These are phyloP conservation scores for Chaetophractus vellerosus DNA, from an alignment of 2,797 vertebrate genomes.

Conservation along the genomic window DNA sequence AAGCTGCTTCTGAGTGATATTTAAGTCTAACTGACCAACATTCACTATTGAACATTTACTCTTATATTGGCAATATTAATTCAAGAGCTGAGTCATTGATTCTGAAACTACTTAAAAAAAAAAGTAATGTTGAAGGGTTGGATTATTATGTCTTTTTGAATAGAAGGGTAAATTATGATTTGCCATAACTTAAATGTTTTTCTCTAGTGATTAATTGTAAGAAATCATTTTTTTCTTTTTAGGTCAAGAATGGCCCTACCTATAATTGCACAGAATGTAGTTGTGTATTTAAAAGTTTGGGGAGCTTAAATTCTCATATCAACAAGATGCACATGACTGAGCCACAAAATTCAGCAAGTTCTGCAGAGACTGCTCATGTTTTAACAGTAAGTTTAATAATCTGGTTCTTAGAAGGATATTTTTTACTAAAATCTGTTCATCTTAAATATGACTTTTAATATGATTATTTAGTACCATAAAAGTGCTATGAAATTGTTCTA, in stretches of 20 bases:
- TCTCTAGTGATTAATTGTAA: constrained; percentile 17
- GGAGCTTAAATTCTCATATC: constrained; percentile 98
- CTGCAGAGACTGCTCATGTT: constrained; percentile 87
- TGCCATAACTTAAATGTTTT: constrained; percentile 37
- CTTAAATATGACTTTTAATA: not conserved
- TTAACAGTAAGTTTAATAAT: constrained; percentile 85
- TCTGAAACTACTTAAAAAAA: not conserved
- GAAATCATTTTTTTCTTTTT: not conserved
- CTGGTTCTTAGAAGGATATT: not conserved
- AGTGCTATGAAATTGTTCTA: not conserved
- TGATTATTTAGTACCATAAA: not conserved
- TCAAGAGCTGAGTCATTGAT: not conserved
- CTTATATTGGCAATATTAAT: not conserved
- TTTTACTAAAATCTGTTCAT: not conserved
- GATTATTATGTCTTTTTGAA: not conserved
- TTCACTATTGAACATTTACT: not conserved
- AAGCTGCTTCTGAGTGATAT: not conserved
- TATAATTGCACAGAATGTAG: constrained; percentile 97
- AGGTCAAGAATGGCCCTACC: constrained; percentile 93
- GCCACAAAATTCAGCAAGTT: constrained; percentile 84
- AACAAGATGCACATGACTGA: constrained; percentile 98
- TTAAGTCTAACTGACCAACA: not conserved
- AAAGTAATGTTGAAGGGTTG: not conserved
- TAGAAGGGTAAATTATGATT: not conserved
- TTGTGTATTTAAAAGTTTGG: constrained; percentile 98